Evolutionary conservation across 2,797 vertebrate species (phyloP).

Genomic region (Hyperoplus lanceolatus): DNA sequence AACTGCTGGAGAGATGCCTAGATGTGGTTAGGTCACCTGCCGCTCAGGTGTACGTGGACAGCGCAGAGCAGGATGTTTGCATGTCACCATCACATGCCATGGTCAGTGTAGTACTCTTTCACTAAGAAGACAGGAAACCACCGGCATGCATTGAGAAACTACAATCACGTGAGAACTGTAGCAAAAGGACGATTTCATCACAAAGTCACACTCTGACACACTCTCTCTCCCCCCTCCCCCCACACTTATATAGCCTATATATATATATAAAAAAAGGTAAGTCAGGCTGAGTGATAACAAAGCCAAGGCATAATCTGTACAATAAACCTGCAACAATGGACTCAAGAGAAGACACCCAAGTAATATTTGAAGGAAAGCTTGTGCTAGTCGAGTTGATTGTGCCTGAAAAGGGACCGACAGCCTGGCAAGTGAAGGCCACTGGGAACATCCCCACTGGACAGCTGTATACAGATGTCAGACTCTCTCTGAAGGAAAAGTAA

Average conservation of each 20-base stretch:
- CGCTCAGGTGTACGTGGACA: conserved; percentile 35
- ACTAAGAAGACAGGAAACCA: conserved; percentile 6
- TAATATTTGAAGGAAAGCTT: conserved; percentile 35
- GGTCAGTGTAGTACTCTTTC: not conserved
- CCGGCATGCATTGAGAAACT: conserved; percentile 12
- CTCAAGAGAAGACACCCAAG: not conserved
- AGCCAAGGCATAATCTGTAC: not conserved
- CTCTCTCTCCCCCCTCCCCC: too few relatives aligned
- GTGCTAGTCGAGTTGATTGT: conserved; percentile 13
- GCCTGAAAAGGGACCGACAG: conserved; percentile 12
- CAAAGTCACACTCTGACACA: not conserved
- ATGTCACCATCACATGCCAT: conserved; percentile 13
- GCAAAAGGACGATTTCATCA: conserved; percentile 37
- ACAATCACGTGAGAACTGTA: conserved; percentile 29
- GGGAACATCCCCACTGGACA: conserved; percentile 2
- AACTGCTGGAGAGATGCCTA: conserved; percentile 49
- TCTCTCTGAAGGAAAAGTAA: not conserved
- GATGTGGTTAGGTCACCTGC: conserved; percentile 37
- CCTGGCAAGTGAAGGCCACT: not conserved
- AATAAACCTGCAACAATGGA: conserved; percentile 20
- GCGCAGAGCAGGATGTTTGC: not conserved
- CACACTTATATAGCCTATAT: too few relatives aligned
- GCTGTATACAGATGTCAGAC: not conserved
- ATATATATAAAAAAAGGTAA: not conserved
- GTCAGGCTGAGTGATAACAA: conserved; percentile 13